Conservation (phyloP, 2,888 invertebrate species). For the Watsonalla binaria region DNA sequence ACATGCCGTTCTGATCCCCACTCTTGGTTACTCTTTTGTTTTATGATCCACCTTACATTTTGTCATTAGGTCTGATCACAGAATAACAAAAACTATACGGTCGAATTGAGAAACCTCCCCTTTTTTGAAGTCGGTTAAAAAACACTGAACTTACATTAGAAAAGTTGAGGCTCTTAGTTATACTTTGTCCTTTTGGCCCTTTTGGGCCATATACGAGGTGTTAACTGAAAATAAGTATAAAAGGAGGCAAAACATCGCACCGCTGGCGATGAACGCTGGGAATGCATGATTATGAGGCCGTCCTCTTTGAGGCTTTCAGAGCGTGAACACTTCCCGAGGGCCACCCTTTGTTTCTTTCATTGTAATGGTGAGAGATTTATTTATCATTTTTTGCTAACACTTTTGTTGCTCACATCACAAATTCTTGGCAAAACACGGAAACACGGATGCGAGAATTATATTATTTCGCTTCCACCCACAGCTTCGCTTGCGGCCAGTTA, state of each 20-base stretch:
- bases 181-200: neutral
- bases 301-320: conserved; percentile 24
- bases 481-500: too few relatives aligned
- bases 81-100: too few relatives aligned
- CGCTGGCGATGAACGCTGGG: conserved; percentile 5
- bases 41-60: too few relatives aligned
- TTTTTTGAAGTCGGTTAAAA: too few relatives aligned
- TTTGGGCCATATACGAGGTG: neutral
- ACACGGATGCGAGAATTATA: too few relatives aligned
- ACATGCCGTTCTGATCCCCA: too few relatives aligned
- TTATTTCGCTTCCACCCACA: too few relatives aligned
- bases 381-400: neutral
- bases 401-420: neutral
- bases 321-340: conserved; percentile 18
- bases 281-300: conserved; percentile 17
- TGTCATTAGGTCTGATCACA: too few relatives aligned
- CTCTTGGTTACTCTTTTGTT: too few relatives aligned
- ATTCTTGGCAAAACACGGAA: too few relatives aligned
- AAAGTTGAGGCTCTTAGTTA: neutral
- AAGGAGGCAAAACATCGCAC: neutral
- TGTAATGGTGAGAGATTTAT: neutral
- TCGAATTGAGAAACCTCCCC: too few relatives aligned
- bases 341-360: conserved; percentile 1
- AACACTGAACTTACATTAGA: neutral
- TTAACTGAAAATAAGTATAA: neutral